A percentile compares a stretch with the other conserved stretches of the same genome.
phyloP scores from a whole-genome alignment of 2,888 invertebrate species.

The Tineola bisselliella region DNA sequence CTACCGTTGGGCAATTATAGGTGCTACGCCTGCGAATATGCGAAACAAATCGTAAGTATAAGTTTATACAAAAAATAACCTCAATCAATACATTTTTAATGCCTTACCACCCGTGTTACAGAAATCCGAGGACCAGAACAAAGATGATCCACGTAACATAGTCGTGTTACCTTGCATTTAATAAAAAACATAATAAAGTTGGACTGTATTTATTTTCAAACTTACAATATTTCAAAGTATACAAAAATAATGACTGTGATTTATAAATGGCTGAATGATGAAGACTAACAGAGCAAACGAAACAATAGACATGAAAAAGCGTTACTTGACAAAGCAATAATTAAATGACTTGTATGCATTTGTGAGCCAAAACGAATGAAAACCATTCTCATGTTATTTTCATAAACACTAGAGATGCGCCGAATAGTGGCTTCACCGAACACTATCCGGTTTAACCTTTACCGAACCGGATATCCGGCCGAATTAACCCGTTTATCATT shows the following conservation, averaged over 20 bases:
- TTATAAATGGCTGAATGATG: too few species aligned
- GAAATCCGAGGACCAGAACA: not conserved
- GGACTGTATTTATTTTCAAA: not conserved
- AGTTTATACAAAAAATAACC: too few species aligned
- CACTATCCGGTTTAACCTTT: too few species aligned
- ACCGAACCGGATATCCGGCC: too few species aligned
- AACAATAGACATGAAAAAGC: too few species aligned
- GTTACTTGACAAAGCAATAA: constrained; percentile 31
- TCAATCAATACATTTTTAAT: too few species aligned
- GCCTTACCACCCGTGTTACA: too few species aligned
- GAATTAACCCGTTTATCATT: too few species aligned
- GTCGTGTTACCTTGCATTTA: not conserved
- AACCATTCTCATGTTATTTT: not conserved
- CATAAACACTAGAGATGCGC: too few species aligned
- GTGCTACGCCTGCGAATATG: constrained; percentile 48
- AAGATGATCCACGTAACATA: not conserved
- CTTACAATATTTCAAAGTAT: not conserved
- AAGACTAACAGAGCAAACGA: too few species aligned
- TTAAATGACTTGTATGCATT: constrained; percentile 13
- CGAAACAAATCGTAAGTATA: constrained; percentile 18
- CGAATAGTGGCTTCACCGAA: too few species aligned
- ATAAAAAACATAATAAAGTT: not conserved
- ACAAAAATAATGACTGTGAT: not conserved
- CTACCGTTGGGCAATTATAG: constrained; percentile 26
- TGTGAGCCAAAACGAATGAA: not conserved